A percentile compares a stretch with the other conserved stretches of the same genome.
phyloP scores from a whole-genome alignment of 1,140 invertebrate genomes.

The Brachionus rubens region DNA sequence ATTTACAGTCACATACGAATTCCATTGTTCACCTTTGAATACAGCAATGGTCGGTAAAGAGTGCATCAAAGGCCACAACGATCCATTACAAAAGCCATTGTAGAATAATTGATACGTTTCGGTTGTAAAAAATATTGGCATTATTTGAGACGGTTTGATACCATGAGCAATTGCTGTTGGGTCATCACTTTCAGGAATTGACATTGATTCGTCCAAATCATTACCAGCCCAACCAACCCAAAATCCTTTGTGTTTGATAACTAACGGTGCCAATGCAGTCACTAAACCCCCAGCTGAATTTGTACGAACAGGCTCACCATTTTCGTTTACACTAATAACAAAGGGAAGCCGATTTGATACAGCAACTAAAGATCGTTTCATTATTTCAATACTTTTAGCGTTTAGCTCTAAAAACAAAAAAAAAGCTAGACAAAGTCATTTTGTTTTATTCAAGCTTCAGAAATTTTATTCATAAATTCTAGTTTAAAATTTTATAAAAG shows the following conservation, averaged over 20 bases:
- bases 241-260: constrained; percentile 74
- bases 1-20: constrained; percentile 73
- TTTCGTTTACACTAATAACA: constrained; percentile 5
- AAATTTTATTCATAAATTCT: too few species aligned
- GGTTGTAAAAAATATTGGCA: constrained; percentile 73
- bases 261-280: constrained; percentile 81
- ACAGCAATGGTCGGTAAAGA: constrained; percentile 78
- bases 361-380: constrained; percentile 19
- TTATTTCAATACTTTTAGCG: not conserved
- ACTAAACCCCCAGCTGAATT: constrained; percentile 70
- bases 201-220: constrained; percentile 64
- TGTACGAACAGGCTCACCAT: not conserved
- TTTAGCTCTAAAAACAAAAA: too few species aligned
- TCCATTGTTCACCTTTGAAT: constrained; percentile 76
- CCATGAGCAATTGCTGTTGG: constrained; percentile 75
- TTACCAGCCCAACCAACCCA: constrained; percentile 88
- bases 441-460: too few species aligned
- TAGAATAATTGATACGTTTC: constrained; percentile 78
- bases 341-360: constrained; percentile 41
- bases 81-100: constrained; percentile 85
- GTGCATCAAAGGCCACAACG: constrained; percentile 85
- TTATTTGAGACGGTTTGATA: constrained; percentile 72
- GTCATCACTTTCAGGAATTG: constrained; percentile 79
- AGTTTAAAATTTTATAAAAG: too few species aligned
- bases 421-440: too few species aligned